phyloP scores from a whole-genome alignment of 35 echinoderm and acorn worm species.

The Acanthaster planci region DNA sequence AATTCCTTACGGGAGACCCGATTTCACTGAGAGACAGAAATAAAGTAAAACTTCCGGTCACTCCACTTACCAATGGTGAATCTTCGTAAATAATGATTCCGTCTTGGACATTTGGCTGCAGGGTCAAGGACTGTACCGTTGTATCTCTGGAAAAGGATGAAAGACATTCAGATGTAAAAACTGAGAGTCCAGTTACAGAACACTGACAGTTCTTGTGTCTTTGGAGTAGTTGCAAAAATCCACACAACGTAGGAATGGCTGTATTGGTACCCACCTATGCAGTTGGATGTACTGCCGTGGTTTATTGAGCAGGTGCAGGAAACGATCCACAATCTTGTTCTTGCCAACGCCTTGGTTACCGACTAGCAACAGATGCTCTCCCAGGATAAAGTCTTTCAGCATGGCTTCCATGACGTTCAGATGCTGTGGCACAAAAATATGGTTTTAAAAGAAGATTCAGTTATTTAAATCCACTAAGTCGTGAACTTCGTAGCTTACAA shows the following conservation, averaged over 20 bases:
- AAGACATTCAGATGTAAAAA: too few relatives aligned
- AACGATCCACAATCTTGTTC: constrained; percentile 96
- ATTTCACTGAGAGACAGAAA: background rate
- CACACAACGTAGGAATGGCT: background rate
- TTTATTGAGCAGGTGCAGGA: constrained; percentile 95
- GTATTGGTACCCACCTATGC: constrained; percentile 59
- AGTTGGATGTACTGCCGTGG: constrained; percentile 96
- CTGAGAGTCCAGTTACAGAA: too few relatives aligned
- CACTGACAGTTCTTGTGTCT: too few relatives aligned
- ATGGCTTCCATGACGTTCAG: constrained; percentile 96
- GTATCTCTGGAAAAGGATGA: constrained; percentile 78
- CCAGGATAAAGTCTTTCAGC: constrained; percentile 95
- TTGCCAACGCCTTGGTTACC: constrained; percentile 98
- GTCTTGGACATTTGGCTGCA: constrained; percentile 97
- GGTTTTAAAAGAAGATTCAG: background rate
- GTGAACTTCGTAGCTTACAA: background rate
- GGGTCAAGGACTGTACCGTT: constrained; percentile 89
- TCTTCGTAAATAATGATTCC: constrained; percentile 98
- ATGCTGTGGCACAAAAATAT: constrained; percentile 65
- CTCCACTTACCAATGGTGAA: constrained; percentile 84
- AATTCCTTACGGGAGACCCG: too few relatives aligned
- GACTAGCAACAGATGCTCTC: constrained; percentile 87
- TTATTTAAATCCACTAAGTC: background rate
- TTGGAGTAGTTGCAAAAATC: too few relatives aligned
- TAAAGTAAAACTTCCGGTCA: background rate